These are phyloP conservation scores for Thamnaconus septentrionalis DNA, from an alignment of 2,113 vertebrate species.

Conservation along the genomic window DNA sequence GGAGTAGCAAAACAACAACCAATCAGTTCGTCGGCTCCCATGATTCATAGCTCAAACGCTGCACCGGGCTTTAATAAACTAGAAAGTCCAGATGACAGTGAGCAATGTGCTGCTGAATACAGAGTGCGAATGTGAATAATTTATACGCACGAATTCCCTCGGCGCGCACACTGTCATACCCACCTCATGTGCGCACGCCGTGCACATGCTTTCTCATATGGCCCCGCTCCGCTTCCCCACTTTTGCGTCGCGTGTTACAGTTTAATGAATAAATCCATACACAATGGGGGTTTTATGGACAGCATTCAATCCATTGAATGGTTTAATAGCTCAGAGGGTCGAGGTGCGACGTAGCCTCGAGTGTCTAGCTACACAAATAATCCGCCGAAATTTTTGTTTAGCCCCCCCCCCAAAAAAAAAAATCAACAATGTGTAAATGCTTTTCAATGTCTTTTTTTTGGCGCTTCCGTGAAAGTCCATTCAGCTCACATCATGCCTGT, in stretches of 20 bases:
- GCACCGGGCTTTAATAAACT: constrained; percentile 14
- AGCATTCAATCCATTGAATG: neutral
- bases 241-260: neutral
- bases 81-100: constrained; percentile 35
- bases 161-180: constrained; percentile 17
- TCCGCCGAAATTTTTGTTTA: too few species aligned
- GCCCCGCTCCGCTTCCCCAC: constrained; percentile 21
- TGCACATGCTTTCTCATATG: constrained; percentile 2
- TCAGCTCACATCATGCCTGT: too few species aligned
- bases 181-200: constrained; percentile 8
- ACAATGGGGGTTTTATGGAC: constrained; percentile 14
- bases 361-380: too few species aligned
- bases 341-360: too few species aligned
- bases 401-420: too few species aligned
- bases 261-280: constrained; percentile 57
- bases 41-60: neutral
- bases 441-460: too few species aligned
- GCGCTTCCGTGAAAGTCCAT: too few species aligned
- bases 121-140: constrained; percentile 26
- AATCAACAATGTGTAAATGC: too few species aligned
- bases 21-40: constrained; percentile 8
- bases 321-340: neutral
- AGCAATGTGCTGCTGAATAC: constrained; percentile 30
- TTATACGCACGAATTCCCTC: constrained; percentile 24
- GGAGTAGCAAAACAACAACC: constrained; percentile 2